Percentiles rank a stretch among this genome's conserved stretches.
These are phyloP conservation scores for Uloborus diversus DNA, from an alignment of 1,140 invertebrate genomes.

Conservation along the genomic window DNA sequence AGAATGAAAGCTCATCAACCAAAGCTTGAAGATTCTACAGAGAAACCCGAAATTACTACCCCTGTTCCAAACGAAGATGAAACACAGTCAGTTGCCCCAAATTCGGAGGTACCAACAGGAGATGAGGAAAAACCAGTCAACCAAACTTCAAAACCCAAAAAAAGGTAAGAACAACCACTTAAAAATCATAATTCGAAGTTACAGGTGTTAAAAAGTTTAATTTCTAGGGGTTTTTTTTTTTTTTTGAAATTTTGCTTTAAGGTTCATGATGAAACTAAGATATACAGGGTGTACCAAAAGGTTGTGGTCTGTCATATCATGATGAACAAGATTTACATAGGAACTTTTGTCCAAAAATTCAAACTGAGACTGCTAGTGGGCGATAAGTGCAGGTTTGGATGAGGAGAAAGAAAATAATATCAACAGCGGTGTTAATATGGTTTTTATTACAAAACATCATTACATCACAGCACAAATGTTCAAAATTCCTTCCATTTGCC, in stretches of 20 bases:
- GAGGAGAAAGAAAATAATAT: background rate
- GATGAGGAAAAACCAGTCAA: conserved; percentile 18
- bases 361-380: background rate
- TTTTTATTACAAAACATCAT: background rate
- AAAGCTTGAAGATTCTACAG: conserved; percentile 48
- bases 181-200: too few species aligned
- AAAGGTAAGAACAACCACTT: conserved; percentile 18
- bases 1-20: conserved; percentile 56
- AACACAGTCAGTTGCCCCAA: background rate
- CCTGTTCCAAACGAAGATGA: conserved; percentile 39
- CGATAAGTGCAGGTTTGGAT: background rate
- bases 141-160: conserved; percentile 17
- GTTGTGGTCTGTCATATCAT: too few species aligned
- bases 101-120: background rate
- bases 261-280: too few species aligned
- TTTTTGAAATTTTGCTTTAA: too few species aligned
- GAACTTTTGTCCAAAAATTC: background rate
- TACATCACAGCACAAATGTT: conserved; percentile 12
- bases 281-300: too few species aligned
- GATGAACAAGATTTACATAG: background rate
- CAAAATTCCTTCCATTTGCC: conserved; percentile 3
- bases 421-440: background rate
- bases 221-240: too few species aligned
- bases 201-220: too few species aligned
- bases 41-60: conserved; percentile 25